Base-by-base conservation (phyloP, 2,113 vertebrate species). In the Girardinichthys multiradiatus region DNA sequence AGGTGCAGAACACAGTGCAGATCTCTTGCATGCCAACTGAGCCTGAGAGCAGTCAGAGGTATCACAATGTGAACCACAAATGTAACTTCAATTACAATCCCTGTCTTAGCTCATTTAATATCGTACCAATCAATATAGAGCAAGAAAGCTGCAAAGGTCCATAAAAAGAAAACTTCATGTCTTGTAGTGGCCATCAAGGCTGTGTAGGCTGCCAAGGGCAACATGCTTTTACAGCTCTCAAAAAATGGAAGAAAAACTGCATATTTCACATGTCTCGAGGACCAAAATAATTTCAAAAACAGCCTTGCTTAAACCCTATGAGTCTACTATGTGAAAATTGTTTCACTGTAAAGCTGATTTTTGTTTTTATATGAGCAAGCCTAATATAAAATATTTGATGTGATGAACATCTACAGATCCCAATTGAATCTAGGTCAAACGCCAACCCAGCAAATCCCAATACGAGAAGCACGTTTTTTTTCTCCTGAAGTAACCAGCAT, bases 401-500 rank as follows among this genome's bases (percentile, higher is more conserved):
- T 75, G 57, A 68, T 54, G 73, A 86, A 89, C 63, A 76, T 68
- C 54, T 59, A 74, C 71, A 70, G 51, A 70, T 81, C 58, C 27
- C 29, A 0, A 30, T 65, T 67, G 58, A 74, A 89, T 88, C 80
- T 90, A 82, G 87, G 86, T 86, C 87, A 83, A 83, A 89, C 61
- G n/a, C 74, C 65, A 88, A 86, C 80, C 77, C 57, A 74, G 77
- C 77, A 78, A 77, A 76, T 89, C 68, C 75, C 83, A 86, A 90
- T 80, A 70, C 81, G 67, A 83, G 81, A 87, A n/a, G 48, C 87
- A 83, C 85, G 82, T 84, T 81, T 90, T 84, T 81, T 90, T 82
- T 84, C 86, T 89, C 70, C 78, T 88, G 86, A 85, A 83, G 79
- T 79, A 92, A 90, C 80, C 82, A 80, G 72, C 77, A 80, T 74